Evolutionary conservation across 2,888 invertebrate genomes (phyloP).

Genomic region (Epinotia brunnichana): DNA sequence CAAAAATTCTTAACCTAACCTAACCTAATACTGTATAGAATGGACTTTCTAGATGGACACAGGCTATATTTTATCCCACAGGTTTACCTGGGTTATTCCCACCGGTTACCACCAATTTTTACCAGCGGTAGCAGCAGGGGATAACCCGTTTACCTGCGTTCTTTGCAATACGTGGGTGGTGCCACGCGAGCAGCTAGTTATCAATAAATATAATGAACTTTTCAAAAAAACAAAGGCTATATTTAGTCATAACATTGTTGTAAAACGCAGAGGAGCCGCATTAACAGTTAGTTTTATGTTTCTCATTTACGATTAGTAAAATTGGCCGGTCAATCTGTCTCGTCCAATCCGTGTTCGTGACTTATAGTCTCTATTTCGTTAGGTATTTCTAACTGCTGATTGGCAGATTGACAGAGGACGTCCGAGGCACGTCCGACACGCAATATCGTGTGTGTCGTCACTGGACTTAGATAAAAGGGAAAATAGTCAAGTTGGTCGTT

Average conservation of each 20-base stretch:
- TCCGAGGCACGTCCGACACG: conserved; percentile 24
- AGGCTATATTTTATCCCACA: too few species aligned
- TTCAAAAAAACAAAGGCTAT: too few species aligned
- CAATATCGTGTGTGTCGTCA: conserved; percentile 21
- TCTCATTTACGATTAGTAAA: conserved; percentile 3
- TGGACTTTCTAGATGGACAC: too few species aligned
- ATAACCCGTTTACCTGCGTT: too few species aligned
- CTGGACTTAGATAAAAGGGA: neutral
- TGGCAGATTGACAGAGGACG: conserved; percentile 27
- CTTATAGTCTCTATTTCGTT: conserved; percentile 16
- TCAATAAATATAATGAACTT: too few species aligned
- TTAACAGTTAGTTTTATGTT: conserved; percentile 6
- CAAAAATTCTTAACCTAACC: too few species aligned
- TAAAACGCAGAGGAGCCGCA: neutral
- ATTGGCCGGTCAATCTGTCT: conserved; percentile 13
- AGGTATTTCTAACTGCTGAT: conserved; percentile 32
- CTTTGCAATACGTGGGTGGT: too few species aligned
- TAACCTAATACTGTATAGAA: too few species aligned
- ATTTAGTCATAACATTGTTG: neutral
- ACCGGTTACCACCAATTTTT: too few species aligned
- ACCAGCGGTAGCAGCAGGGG: too few species aligned
- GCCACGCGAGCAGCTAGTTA: too few species aligned
- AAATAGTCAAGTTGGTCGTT: conserved; percentile 2
- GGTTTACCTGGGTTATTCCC: too few species aligned
- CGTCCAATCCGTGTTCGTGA: conserved; percentile 32